Evolutionary conservation across 2,888 invertebrate species (phyloP).

Genomic region (Pammene aurita): DNA sequence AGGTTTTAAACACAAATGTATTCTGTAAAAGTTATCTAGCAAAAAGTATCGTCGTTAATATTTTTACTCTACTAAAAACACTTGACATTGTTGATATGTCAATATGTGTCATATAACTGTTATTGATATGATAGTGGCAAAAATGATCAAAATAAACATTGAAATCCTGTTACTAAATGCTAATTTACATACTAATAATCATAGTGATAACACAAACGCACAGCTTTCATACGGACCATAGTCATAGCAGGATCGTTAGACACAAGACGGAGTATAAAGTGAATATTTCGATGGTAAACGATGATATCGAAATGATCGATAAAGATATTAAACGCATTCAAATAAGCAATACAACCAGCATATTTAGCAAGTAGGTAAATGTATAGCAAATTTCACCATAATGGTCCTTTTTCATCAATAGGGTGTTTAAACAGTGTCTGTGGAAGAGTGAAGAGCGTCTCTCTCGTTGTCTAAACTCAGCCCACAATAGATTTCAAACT

Average conservation of each 20-base stretch:
- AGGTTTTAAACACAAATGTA: background rate
- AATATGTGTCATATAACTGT: slow-evolving; percentile 20
- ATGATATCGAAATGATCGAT: slow-evolving; percentile 58
- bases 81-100: slow-evolving; percentile 19
- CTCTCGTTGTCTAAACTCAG: no score
- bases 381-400: no score
- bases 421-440: no score
- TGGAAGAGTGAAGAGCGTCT: no score
- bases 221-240: slow-evolving; percentile 47
- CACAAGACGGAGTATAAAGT: slow-evolving; percentile 55
- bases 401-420: no score
- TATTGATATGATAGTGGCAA: slow-evolving; percentile 22
- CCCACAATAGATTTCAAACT: no score
- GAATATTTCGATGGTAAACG: slow-evolving; percentile 52
- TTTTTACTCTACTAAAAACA: background rate
- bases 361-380: slow-evolving; percentile 51
- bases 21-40: background rate
- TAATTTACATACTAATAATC: slow-evolving; percentile 45
- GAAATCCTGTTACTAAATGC: slow-evolving; percentile 40
- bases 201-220: slow-evolving; percentile 42
- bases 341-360: slow-evolving; percentile 44
- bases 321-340: slow-evolving; percentile 41
- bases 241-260: slow-evolving; percentile 50
- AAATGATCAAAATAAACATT: slow-evolving; percentile 27
- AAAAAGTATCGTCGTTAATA: background rate